Evolutionary conservation across 2,113 vertebrate species (phyloP), one percentile per base, ranked within the genome.

Genomic region (Saccopteryx bilineata): DNA sequence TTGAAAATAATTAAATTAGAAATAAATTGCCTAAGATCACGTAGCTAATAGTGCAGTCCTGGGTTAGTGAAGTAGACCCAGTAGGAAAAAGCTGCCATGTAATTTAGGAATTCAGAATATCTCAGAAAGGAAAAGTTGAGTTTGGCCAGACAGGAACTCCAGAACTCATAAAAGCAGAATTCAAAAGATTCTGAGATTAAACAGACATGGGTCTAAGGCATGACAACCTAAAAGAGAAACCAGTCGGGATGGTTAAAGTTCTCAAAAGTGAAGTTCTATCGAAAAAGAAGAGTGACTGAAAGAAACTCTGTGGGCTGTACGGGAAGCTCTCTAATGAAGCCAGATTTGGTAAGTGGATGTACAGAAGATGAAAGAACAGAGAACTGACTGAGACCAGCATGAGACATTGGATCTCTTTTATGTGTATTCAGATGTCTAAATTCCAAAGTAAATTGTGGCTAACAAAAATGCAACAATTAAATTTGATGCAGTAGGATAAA

Each of bases 101-200:
- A 46, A 19, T 7, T 46, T 58, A 60, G 52, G 52, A 54, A 52
- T 54, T 69, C 9, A 46, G 56, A 54, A 14, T 10, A n/a, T 48
- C 56, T 81, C 81, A 82, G 66, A 81, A 65, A 28, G 84, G 31
- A 65, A 93, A 81, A 46, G 26, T 82, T 82, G 85, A 81, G 66
- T 54, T 79, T 39, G 39, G 50, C 18, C 24, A 69, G 87, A 69
- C 7, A 5, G 12, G 24, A 69, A 69, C 50, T 72, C 69, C 19
- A 56, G 69, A 61, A 50, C 69, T 83, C 50, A 24, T 85, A 18
- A 78, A 86, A 61, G 65, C 19, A 78, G 50, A 79, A 61, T 69
- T 61, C 7, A 89, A 74, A 76, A 72, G 46, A 78, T 61, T 19
- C 65, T 48, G 12, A 52, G 72, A 61, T 78, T 68, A 52, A 79